Evolutionary conservation across 2,113 vertebrate genomes (phyloP).

Genomic region (Calyptommatus sinebrachiatus): DNA sequence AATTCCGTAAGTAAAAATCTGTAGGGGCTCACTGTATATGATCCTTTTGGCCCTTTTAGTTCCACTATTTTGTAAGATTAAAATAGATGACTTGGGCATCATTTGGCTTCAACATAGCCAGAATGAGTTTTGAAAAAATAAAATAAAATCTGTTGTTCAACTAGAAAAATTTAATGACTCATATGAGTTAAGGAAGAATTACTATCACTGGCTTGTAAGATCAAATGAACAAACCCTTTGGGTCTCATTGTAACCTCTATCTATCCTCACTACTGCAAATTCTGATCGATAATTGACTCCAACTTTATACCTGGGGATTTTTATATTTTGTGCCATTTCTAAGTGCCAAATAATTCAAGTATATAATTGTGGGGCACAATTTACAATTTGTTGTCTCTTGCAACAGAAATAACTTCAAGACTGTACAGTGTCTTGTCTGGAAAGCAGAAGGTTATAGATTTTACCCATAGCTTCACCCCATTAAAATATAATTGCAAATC

Average conservation of each 20-base stretch:
- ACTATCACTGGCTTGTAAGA: background rate
- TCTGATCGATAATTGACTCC: background rate
- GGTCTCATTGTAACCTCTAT: background rate
- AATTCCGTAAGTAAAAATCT: background rate
- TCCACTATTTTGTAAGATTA: background rate
- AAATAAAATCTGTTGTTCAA: background rate
- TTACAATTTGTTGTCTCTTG: no score
- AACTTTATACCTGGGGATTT: background rate
- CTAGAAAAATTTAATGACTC: background rate
- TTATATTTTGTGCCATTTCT: background rate
- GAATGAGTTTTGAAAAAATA: background rate
- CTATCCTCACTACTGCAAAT: background rate
- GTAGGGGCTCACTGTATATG: no score
- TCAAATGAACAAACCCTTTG: background rate
- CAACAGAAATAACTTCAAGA: no score
- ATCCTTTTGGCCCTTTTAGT: background rate
- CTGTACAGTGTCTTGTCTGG: no score
- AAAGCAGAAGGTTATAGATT: no score
- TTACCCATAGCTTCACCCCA: no score
- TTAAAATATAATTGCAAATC: no score
- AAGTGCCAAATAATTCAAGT: background rate
- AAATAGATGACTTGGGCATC: background rate
- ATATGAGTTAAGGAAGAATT: background rate
- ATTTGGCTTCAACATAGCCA: background rate
- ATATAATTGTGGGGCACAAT: background rate